These are phyloP conservation scores for Brevimyrus niger DNA, from an alignment of 2,113 vertebrate species.

Conservation along the genomic window DNA sequence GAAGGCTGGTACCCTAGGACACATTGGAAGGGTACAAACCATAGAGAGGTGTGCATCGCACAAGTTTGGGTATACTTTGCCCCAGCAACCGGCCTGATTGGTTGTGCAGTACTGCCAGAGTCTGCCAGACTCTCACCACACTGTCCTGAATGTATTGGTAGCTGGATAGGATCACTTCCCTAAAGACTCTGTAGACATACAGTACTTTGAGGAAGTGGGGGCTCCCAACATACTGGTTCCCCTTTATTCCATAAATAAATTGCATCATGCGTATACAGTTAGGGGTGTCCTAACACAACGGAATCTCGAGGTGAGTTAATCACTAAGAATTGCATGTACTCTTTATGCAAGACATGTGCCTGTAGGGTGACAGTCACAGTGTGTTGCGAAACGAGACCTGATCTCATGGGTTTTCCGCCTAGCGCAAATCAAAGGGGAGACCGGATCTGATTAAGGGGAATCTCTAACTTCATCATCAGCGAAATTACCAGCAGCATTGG, in stretches of 20 bases:
- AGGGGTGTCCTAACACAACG: not conserved
- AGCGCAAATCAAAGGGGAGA: not conserved
- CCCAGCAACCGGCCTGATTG: not conserved
- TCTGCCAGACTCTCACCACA: not conserved
- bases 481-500: not conserved
- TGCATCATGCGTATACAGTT: not conserved
- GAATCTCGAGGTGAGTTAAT: not conserved
- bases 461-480: not conserved
- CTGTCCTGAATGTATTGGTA: not conserved
- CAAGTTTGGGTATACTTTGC: not conserved
- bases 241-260: not conserved
- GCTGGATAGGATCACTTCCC: not conserved
- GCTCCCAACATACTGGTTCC: not conserved
- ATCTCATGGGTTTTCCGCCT: not conserved
- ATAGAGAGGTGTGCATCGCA: not conserved
- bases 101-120: not conserved
- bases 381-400: not conserved
- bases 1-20: not conserved
- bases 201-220: not conserved
- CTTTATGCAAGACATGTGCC: not conserved
- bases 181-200: not conserved
- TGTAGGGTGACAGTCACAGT: not conserved
- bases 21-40: not conserved
- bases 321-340: not conserved
- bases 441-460: not conserved